Base-by-base conservation (phyloP, 2,113 vertebrate species). In the Pardalotus punctatus region DNA sequence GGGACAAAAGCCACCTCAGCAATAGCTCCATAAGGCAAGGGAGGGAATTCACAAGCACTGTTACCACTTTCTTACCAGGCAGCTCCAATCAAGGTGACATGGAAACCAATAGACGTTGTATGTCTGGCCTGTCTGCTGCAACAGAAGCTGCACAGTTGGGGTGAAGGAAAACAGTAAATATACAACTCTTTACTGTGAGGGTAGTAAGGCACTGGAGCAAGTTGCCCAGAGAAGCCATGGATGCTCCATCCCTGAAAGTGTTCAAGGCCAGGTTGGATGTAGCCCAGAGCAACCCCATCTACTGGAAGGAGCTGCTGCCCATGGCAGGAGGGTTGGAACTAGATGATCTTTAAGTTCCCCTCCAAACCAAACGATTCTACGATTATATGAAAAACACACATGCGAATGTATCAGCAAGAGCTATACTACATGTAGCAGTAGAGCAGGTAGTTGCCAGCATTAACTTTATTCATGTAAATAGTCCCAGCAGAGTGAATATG, bases 111-210 rank as follows among this genome's bases (percentile, higher is more conserved):
- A 40, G 42, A 28, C 13, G 13, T 9, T 17, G 29, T 31, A n/a
- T 1, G 0, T 64, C 38, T 73, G 42, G 20, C 8, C 24, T 69
- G 33, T 28, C 31, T 1, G 0, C 43, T 48, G 40, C 66, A 58
- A 35, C 5, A 45, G 11, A 61, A 69, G 31, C 40, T 45, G 51
- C n/a, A 12, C 6, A 76, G 23, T 2, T 71, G 70, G 6, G 60
- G 31, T 10, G 18, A 78, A 62, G 51, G 11, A 50, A 70, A 93
- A 48, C 10, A 50, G 16, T 27, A 62, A 67, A 82, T n/a, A 35
- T 19, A 14, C 12, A 28, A 29, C 12, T 33, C 27, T 33, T 24
- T 28, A 33, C 15, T 48, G 8, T 53, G 45, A 66, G n/a, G 11
- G 9, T 60, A 31, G 25, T 12, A 8, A 66, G 27, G 13, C 27